A percentile compares a stretch with the other conserved stretches of the same genome.
These are phyloP conservation scores for Montipora capricornis DNA, from an alignment of 64 coral and sea anemone genomes.

Conservation along the genomic window DNA sequence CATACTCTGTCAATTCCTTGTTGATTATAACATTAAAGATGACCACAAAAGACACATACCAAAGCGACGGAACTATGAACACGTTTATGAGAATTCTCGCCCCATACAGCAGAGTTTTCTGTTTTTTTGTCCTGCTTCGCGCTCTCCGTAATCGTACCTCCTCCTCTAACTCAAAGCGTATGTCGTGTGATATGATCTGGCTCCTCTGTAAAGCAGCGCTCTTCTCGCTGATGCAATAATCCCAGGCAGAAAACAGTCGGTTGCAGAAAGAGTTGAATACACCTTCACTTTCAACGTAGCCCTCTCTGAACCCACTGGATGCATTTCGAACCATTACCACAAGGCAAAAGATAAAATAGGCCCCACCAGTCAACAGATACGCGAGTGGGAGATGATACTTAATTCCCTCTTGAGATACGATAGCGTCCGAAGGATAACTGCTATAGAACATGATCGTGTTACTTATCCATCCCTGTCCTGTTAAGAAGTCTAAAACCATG, in stretches of 20 bases:
- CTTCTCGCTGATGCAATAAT: constrained; percentile 67
- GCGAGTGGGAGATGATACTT: constrained; percentile 78
- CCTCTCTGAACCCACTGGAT: constrained; percentile 56
- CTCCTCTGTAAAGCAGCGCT: constrained; percentile 50
- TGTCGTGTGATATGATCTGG: constrained; percentile 44
- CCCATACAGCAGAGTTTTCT: constrained; percentile 44
- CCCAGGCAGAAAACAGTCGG: constrained; percentile 68
- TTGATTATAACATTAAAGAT: constrained; percentile 65
- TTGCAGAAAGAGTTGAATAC: constrained; percentile 64
- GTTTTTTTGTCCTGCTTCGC: constrained; percentile 32
- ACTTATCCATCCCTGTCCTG: constrained; percentile 89
- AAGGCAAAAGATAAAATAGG: constrained; percentile 71
- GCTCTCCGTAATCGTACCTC: constrained; percentile 41
- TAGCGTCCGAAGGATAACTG: constrained; percentile 71
- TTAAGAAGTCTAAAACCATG: constrained; percentile 77
- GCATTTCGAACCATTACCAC: constrained; percentile 75
- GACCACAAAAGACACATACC: constrained; percentile 79
- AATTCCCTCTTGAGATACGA: constrained; percentile 68
- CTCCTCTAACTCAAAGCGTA: constrained; percentile 66
- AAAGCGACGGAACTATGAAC: constrained; percentile 79
- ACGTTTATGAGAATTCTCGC: constrained; percentile 60
- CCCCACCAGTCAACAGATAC: constrained; percentile 78
- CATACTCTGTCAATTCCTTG: constrained; percentile 14
- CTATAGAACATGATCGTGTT: constrained; percentile 92
- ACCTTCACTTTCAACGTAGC: constrained; percentile 75